phyloP scores from a whole-genome alignment of 2,888 invertebrate genomes.

The Iselma pallidipennis region DNA sequence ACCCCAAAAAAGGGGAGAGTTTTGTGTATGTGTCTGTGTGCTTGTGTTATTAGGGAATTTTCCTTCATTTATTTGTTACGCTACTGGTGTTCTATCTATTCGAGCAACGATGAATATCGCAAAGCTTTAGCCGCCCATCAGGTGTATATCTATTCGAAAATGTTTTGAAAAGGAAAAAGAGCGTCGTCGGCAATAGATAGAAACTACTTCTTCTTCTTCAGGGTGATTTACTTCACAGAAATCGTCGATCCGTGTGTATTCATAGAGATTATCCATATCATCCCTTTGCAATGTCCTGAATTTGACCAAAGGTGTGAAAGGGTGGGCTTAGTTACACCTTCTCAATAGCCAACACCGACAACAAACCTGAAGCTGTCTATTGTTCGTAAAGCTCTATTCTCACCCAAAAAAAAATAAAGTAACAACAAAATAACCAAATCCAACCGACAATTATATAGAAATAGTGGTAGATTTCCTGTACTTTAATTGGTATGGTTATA shows the following conservation, averaged over 20 bases:
- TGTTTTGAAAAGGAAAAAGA: background rate
- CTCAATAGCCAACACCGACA: background rate
- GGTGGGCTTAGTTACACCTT: constrained; percentile 17
- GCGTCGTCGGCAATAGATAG: constrained; percentile 7
- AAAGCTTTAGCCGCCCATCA: background rate
- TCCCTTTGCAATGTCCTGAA: constrained; percentile 10
- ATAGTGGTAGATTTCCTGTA: background rate
- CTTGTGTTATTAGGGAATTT: too few relatives aligned
- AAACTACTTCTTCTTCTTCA: constrained; percentile 7
- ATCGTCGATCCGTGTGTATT: background rate
- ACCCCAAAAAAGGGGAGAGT: too few relatives aligned
- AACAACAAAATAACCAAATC: background rate
- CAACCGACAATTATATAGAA: background rate
- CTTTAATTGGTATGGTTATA: background rate
- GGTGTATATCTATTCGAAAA: background rate
- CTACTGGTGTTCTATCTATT: background rate
- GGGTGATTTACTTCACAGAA: constrained; percentile 10
- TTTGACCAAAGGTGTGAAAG: constrained; percentile 20
- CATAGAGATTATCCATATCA: constrained; percentile 20
- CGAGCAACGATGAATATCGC: background rate
- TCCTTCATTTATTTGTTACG: too few relatives aligned
- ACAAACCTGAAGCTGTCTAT: background rate
- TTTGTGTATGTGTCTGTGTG: too few relatives aligned
- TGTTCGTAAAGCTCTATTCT: background rate
- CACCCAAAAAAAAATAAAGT: too few relatives aligned